phyloP scores from a whole-genome alignment of 53 echinoderm and acorn worm species.

The Henricia sp. region DNA sequence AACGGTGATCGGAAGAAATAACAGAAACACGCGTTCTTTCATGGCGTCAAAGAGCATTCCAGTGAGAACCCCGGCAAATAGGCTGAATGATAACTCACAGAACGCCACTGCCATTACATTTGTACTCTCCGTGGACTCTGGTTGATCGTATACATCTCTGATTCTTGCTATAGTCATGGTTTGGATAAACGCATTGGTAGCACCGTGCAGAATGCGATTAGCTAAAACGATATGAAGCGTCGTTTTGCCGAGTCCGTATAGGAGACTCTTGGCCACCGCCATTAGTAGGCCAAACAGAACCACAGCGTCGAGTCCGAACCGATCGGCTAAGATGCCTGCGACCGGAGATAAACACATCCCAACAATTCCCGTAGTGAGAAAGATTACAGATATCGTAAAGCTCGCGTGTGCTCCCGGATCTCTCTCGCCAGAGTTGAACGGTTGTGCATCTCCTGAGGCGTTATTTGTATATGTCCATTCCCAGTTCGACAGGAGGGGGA shows the following conservation, averaged over 20 bases:
- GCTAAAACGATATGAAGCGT: neutral
- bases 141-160: neutral
- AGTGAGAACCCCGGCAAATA: neutral
- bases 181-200: neutral
- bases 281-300: constrained; percentile 6
- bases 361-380: neutral
- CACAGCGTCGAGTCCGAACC: constrained; percentile 14
- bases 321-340: constrained; percentile 2
- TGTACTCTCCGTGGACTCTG: neutral
- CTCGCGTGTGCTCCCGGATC: neutral
- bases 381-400: neutral
- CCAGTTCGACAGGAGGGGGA: constrained; percentile 10
- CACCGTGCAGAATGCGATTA: constrained; percentile 9
- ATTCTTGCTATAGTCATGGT: constrained; percentile 25
- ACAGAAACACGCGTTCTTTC: neutral
- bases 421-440: too few species aligned
- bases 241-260: neutral
- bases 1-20: constrained; percentile 4
- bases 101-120: neutral
- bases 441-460: too few species aligned
- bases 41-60: neutral
- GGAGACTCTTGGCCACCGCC: neutral
- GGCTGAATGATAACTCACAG: neutral
- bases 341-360: constrained; percentile 2
- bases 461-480: neutral